Conservation (phyloP, 2,888 invertebrate species). For the Koerneria pararmatus region DNA sequence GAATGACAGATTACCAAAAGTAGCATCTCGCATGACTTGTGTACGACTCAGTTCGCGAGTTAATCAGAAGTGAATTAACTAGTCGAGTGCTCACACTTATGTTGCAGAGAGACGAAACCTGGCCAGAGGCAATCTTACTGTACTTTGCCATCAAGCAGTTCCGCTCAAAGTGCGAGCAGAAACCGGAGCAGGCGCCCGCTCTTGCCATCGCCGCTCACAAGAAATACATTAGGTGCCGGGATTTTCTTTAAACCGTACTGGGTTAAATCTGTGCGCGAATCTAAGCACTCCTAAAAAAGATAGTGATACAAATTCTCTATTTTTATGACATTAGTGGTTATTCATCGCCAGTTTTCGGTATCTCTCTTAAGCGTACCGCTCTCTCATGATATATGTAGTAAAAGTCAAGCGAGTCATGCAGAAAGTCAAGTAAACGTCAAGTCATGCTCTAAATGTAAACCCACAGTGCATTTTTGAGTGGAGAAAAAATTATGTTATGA, state of each 20-base stretch:
- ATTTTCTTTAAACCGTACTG: not conserved
- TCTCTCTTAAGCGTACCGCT: too few species aligned
- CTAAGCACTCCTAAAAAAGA: not conserved
- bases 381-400: too few species aligned
- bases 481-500: too few species aligned
- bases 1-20: too few species aligned
- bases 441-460: too few species aligned
- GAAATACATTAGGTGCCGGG: conserved; percentile 18
- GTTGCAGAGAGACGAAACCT: conserved; percentile 11
- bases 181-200: not conserved
- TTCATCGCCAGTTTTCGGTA: not conserved
- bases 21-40: too few species aligned
- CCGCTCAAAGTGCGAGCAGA: conserved; percentile 1
- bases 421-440: too few species aligned
- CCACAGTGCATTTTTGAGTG: too few species aligned
- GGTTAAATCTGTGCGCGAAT: not conserved
- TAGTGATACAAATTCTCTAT: not conserved
- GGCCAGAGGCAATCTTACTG: conserved; percentile 3
- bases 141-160: conserved; percentile 19
- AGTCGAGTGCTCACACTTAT: not conserved
- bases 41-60: too few species aligned
- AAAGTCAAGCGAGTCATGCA: too few species aligned
- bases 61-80: too few species aligned
- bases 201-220: conserved; percentile 15
- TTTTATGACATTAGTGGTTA: too few species aligned